Conservation (phyloP, 2,888 invertebrate genomes). For the Thera britannica region DNA sequence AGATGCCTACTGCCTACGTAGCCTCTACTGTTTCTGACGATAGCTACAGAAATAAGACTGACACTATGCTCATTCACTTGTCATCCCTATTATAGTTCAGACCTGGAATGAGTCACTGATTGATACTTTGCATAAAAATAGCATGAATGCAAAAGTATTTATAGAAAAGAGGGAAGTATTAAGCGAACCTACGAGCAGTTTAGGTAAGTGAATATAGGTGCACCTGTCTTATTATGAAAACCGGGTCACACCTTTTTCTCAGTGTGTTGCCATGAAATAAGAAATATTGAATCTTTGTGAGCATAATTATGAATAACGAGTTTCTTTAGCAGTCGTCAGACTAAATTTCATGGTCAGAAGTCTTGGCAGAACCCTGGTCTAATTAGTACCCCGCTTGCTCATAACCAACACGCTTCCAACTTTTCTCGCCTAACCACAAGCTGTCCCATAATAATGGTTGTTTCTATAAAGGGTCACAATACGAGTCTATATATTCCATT, state of each 20-base stretch:
- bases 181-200: neutral
- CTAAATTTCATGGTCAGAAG: slow-evolving; percentile 17
- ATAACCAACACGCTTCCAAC: slow-evolving; percentile 22
- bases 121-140: slow-evolving; percentile 6
- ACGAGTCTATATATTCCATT: no score
- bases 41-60: slow-evolving; percentile 24
- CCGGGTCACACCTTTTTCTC: neutral
- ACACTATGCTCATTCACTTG: slow-evolving; percentile 23
- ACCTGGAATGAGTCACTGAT: slow-evolving; percentile 22
- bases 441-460: slow-evolving; percentile 18
- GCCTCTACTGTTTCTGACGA: slow-evolving; percentile 8
- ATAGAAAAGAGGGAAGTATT: neutral
- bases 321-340: neutral
- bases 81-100: slow-evolving; percentile 11
- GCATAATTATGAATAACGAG: neutral
- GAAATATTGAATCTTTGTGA: neutral
- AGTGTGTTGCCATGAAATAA: neutral
- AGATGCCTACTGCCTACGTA: neutral
- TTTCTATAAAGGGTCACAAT: neutral
- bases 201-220: neutral
- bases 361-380: slow-evolving; percentile 12
- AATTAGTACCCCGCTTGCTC: slow-evolving; percentile 21
- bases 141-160: neutral
- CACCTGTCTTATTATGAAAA: neutral
- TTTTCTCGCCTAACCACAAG: slow-evolving; percentile 20